Conservation (phyloP, 1,140 invertebrate species). For the Megathymus violae region DNA sequence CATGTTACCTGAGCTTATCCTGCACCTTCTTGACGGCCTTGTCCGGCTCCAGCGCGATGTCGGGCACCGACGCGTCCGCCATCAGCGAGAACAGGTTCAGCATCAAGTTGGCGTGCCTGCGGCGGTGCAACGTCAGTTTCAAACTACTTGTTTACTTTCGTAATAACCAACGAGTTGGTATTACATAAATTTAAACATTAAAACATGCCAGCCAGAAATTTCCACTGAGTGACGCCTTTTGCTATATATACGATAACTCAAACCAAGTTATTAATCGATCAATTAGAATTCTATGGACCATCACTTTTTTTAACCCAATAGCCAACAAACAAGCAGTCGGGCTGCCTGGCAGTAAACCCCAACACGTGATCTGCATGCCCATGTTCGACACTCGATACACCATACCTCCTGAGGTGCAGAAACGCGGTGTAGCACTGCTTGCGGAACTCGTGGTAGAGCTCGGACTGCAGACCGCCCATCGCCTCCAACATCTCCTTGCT, state of each 20-base stretch:
- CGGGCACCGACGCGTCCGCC: conserved; percentile 99
- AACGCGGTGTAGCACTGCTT: conserved; percentile 99
- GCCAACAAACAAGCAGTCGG: too few species aligned
- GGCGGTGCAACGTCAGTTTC: background rate
- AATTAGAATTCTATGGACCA: too few species aligned
- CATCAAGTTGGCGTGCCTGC: conserved; percentile 97
- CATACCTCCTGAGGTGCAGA: conserved; percentile 93
- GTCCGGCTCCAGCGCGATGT: conserved; percentile 99
- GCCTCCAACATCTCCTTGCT: conserved; percentile 99
- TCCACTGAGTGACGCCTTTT: too few species aligned
- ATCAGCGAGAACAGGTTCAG: conserved; percentile 99
- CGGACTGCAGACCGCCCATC: conserved; percentile 97
- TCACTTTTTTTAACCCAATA: too few species aligned
- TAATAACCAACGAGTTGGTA: background rate
- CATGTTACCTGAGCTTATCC: conserved; percentile 93
- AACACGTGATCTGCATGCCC: too few species aligned
- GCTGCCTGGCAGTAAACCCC: too few species aligned
- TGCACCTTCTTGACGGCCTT: conserved; percentile 99
- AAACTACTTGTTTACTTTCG: background rate
- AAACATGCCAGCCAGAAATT: too few species aligned
- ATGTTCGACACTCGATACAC: too few species aligned
- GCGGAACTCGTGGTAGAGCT: conserved; percentile 97
- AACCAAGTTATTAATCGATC: too few species aligned
- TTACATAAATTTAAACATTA: too few species aligned
- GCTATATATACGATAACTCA: too few species aligned